Evolutionary conservation across 2,888 invertebrate species (phyloP).

Genomic region (Coelogynopora nodosa): DNA sequence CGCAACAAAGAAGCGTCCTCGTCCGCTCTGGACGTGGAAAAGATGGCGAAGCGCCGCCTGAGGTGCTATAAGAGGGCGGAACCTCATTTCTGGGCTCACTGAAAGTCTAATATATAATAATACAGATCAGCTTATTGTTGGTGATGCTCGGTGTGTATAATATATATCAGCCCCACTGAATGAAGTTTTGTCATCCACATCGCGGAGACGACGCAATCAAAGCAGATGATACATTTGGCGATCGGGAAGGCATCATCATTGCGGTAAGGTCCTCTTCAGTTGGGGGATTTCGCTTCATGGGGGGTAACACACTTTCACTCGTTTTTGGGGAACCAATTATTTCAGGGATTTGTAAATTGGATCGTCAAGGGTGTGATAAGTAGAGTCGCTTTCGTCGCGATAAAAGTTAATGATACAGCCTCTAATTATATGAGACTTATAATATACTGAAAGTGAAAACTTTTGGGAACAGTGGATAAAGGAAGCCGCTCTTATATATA

Average conservation of each 20-base stretch:
- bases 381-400: neutral
- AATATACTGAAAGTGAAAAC: neutral
- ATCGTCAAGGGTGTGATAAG: neutral
- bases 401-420: neutral
- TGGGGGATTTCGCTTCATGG: neutral
- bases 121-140: too few species aligned
- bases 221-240: neutral
- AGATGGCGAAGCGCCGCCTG: neutral
- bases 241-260: neutral
- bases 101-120: too few species aligned
- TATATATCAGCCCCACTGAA: too few species aligned
- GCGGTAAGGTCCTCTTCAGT: neutral
- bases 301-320: neutral
- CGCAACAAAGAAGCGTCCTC: neutral
- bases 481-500: too few species aligned
- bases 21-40: neutral
- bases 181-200: too few species aligned
- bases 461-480: too few species aligned
- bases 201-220: neutral
- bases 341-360: neutral
- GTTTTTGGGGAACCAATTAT: neutral
- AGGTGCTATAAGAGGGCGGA: neutral
- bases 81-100: neutral
- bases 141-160: too few species aligned
- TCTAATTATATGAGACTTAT: neutral